A percentile compares a stretch with the other conserved stretches of the same genome.
Conservation (phyloP, 1,140 invertebrate species). For the Centruroides vittatus region DNA sequence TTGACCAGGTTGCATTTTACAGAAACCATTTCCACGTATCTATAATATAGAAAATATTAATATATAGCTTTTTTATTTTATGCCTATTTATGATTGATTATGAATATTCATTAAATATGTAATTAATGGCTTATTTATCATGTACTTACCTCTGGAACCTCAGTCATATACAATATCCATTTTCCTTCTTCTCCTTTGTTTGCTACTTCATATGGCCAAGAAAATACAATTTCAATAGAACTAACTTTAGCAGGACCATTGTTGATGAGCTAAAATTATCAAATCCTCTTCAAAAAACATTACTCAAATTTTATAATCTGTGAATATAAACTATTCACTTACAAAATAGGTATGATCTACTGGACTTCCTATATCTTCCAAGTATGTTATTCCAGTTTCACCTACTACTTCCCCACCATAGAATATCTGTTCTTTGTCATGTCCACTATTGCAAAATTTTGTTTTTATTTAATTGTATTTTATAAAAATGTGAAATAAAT, state of each 20-base stretch:
- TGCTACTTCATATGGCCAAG: slow-evolving; percentile 79
- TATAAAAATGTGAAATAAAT: no score
- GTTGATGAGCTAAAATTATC: slow-evolving; percentile 42
- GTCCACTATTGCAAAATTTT: slow-evolving; percentile 30
- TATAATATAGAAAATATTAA: slow-evolving; percentile 2
- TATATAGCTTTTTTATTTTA: no score
- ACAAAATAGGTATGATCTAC: slow-evolving; percentile 74
- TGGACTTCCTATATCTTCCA: slow-evolving; percentile 70
- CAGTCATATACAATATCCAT: slow-evolving; percentile 79
- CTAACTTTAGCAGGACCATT: slow-evolving; percentile 70
- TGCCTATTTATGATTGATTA: no score
- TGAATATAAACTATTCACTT: slow-evolving; percentile 23
- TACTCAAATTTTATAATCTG: not conserved
- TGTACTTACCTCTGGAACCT: slow-evolving; percentile 40
- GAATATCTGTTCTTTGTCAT: slow-evolving; percentile 57
- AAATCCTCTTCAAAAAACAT: not conserved
- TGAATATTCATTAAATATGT: no score
- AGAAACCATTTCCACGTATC: slow-evolving; percentile 17
- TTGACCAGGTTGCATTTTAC: slow-evolving; percentile 35
- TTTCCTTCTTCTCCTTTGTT: slow-evolving; percentile 61
- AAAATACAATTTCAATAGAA: slow-evolving; percentile 58
- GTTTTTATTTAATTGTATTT: no score
- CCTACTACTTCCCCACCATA: slow-evolving; percentile 71
- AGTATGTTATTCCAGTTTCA: slow-evolving; percentile 61
- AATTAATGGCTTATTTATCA: no score